Evolutionary conservation across 2,797 vertebrate species (phyloP), one percentile per base, ranked within the genome.

Genomic region (Sciurus vulgaris): DNA sequence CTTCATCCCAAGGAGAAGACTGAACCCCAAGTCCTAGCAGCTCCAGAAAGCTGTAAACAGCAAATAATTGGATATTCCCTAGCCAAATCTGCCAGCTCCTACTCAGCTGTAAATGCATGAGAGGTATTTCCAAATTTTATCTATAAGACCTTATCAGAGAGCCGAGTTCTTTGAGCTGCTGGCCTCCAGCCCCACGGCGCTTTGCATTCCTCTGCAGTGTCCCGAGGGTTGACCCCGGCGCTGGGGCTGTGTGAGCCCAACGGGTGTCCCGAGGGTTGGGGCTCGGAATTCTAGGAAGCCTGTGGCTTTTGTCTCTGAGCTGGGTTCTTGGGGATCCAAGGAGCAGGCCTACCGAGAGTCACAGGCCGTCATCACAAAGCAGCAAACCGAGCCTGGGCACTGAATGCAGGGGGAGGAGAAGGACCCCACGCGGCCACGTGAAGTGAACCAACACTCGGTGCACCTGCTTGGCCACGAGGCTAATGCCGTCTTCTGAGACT

Each of bases 191-290:
- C 59, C 59, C 9, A 26, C 59, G 24, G 59, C 3, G 59, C 90
- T 49, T 33, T n/a, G 35, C 28, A 1, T n/a, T n/a, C 77, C 12
- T 33, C 30, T 24, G 47, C 2, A 30, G 33, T 44, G 85, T n/a
- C 65, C 54, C 0, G 0, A 0, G 61, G 10, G 28, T 17, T 7
- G 67, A 12, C 26, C 49, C 10, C 14, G 14, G 33, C 54, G 2
- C 11, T 28, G 10, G 56, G 35, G 2, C 33, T 3, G 24, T 7
- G 3, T n/a, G n/a, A n/a, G n/a, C n/a, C n/a, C n/a, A n/a, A n/a
- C n/a, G n/a, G n/a, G 33, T 44, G 85, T n/a, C 65, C 54, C 0
- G 0, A 0, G 61, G 10, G 28, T 17, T 28, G 10, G 56, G 35
- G 2, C 33, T 38, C 38, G 38, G 5, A 65, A 61, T 86, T 51